Evolutionary conservation across 2,888 invertebrate species (phyloP), one percentile per base, ranked within the genome.

Genomic region (Stenotaenia linearis): DNA sequence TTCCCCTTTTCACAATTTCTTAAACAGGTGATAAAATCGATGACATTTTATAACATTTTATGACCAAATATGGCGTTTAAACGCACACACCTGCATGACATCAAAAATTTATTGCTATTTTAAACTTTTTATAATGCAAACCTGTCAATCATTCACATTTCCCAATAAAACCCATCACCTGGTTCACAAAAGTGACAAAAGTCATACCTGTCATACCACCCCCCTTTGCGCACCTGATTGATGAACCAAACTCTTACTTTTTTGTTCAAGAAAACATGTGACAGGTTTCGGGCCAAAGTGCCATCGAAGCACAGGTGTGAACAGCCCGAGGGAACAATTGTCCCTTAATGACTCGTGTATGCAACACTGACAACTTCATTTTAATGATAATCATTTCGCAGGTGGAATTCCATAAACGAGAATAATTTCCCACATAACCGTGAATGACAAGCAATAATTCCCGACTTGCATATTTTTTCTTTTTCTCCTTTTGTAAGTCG

Each of bases 191-290:
- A n/a, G n/a, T 61, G 9, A 18, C 45, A 1, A 7, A 12, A 4
- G 6, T 61, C 25, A 15, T 25, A 61, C 25, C 61, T 61, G 61
- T 61, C 61, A 25, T 15, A 10, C 61, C 61, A 10, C 61, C 61
- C 61, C 28, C 61, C 61, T 61, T 61, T 61, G 61, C 23, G 28
- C 61, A 61, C 61, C 61, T 61, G 61, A 61, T 61, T 61, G 61
- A 61, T 61, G 61, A 45, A 45, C 45, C 45, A n/a, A 45, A 61
- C 61, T 61, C 23, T 61, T 61, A 2, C 15, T 61, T 25, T 61
- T 61, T 61, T 61, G 45, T 45, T 45, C 45, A 45, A 45, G 28
- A 61, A 61, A 28, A 61, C 61, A 61, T 25, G 61, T 61, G 61
- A 61, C 61, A 61, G 61, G 25, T 61, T 61, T 28, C 25, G 28